Conservation (phyloP, 1,140 invertebrate species). For the Odontomachus brunneus region DNA sequence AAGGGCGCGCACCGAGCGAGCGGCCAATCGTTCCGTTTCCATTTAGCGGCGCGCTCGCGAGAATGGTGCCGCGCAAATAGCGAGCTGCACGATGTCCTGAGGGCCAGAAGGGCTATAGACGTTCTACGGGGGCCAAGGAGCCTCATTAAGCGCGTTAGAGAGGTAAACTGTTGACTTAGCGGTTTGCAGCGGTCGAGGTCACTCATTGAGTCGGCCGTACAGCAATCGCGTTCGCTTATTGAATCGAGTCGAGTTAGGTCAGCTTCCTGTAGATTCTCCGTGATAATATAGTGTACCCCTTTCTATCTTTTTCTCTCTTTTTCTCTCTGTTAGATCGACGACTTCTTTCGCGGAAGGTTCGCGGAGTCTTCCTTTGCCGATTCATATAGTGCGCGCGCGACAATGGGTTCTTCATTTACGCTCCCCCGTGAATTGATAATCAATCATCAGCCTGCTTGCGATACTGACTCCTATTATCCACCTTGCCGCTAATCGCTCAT, state of each 20-base stretch:
- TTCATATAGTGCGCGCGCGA: no score
- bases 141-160: constrained; percentile 13
- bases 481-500: constrained; percentile 50
- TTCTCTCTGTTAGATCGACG: no score
- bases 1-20: constrained; percentile 29
- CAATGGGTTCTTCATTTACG: not conserved
- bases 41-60: constrained; percentile 39
- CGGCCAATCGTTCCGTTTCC: constrained; percentile 64
- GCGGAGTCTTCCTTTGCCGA: no score
- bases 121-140: not conserved
- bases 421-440: constrained; percentile 11
- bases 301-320: no score
- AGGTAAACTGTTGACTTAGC: constrained; percentile 42
- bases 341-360: no score
- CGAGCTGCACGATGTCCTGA: not conserved
- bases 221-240: not conserved
- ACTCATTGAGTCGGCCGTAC: not conserved
- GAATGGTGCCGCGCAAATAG: constrained; percentile 5
- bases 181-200: constrained; percentile 7
- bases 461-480: constrained; percentile 21
- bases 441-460: constrained; percentile 15
- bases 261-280: not conserved
- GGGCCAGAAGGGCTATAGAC: constrained; percentile 5
- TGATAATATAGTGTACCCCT: not conserved
- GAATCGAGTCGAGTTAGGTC: not conserved